Conservation (phyloP, 2,113 vertebrate species). For the Monarcha castaneiventris region DNA sequence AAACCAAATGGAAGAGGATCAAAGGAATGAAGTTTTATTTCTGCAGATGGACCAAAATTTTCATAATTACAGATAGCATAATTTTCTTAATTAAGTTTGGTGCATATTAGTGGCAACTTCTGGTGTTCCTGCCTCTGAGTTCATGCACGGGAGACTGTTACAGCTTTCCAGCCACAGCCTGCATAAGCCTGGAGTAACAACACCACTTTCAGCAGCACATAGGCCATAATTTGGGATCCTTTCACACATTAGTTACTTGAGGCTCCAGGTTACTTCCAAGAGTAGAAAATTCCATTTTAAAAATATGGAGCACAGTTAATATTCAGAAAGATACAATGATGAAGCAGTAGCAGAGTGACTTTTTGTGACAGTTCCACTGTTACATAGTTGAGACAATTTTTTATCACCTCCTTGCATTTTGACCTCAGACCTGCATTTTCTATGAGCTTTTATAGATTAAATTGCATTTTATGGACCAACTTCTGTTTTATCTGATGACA, state of each 20-base stretch:
- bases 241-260: background rate
- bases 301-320: background rate
- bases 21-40: constrained; percentile 2
- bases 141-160: background rate
- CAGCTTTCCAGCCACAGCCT: background rate
- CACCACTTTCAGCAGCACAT: background rate
- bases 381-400: background rate
- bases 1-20: constrained; percentile 19
- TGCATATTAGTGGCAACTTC: background rate
- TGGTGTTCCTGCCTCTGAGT: background rate
- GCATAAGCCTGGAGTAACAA: background rate
- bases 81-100: constrained; percentile 22
- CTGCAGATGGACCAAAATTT: background rate
- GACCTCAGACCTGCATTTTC: background rate
- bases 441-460: background rate
- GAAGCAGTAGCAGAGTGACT: background rate
- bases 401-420: background rate
- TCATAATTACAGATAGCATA: background rate
- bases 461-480: background rate
- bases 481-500: background rate
- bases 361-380: background rate
- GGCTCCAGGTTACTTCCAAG: background rate
- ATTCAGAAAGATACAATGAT: background rate
- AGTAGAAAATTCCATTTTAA: background rate
- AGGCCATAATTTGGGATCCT: background rate